Evolutionary conservation across 2,888 invertebrate species (phyloP).

Genomic region (Dinocampus coccinellae): DNA sequence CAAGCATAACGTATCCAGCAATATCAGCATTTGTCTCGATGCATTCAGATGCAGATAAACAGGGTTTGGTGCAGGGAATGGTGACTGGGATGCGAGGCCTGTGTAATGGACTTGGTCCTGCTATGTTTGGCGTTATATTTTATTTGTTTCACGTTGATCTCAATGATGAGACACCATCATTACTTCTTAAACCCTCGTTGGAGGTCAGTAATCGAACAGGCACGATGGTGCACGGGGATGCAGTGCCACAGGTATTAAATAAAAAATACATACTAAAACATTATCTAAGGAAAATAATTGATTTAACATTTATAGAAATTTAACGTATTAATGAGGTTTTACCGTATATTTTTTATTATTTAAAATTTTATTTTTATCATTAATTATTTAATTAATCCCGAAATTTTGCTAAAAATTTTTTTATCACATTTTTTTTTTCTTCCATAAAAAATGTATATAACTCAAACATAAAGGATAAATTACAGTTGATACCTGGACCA

Average conservation of each 20-base stretch:
- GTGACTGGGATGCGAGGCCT: conserved; percentile 98
- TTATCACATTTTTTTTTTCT: no score
- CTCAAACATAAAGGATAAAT: conserved; percentile 37
- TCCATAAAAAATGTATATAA: no score
- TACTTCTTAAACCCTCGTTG: conserved; percentile 64
- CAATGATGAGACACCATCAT: conserved; percentile 76
- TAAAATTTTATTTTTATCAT: conserved; percentile 3
- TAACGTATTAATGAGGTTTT: no score
- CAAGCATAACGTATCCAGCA: conserved; percentile 97
- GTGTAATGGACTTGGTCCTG: conserved; percentile 98
- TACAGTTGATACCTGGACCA: conserved; percentile 92
- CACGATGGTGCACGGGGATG: conserved; percentile 69
- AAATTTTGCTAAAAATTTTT: no score
- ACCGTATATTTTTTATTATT: neutral
- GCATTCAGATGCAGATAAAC: conserved; percentile 97
- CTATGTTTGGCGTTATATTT: conserved; percentile 98
- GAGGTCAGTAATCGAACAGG: conserved; percentile 67
- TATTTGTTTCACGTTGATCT: conserved; percentile 98
- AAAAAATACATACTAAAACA: neutral
- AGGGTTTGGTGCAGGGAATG: conserved; percentile 97
- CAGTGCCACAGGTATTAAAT: conserved; percentile 70
- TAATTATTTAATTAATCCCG: no score
- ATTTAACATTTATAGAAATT: no score
- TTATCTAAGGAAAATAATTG: no score
- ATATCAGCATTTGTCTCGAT: conserved; percentile 99